phyloP scores from a whole-genome alignment of 2,113 vertebrate species.

The Cheirogaleus medius region DNA sequence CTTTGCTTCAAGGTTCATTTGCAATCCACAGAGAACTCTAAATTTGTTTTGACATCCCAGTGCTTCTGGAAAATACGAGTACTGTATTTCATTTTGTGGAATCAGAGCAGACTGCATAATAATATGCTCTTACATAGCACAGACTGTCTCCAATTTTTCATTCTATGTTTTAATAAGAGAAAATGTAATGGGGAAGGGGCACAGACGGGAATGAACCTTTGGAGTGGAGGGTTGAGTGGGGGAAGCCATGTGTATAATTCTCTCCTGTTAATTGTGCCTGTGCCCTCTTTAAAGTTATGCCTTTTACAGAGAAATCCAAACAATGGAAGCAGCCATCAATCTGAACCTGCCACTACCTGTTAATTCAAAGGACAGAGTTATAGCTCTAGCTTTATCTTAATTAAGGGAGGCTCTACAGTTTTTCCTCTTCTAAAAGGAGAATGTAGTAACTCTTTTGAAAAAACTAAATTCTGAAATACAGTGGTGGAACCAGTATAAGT shows the following conservation, averaged over 20 bases:
- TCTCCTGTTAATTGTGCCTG: neutral
- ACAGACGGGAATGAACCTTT: neutral
- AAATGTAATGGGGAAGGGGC: neutral
- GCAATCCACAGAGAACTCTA: conserved; percentile 51
- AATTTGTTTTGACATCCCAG: conserved; percentile 61
- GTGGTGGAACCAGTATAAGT: neutral
- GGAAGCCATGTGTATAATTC: neutral
- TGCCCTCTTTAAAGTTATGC: neutral
- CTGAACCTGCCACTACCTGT: neutral
- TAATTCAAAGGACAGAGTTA: neutral
- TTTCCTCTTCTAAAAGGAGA: conserved; percentile 26
- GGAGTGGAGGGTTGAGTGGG: neutral
- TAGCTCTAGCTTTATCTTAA: neutral
- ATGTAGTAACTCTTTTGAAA: neutral
- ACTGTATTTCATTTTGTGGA: conserved; percentile 53
- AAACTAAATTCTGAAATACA: neutral
- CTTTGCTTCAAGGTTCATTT: conserved; percentile 64
- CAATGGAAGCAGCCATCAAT: neutral
- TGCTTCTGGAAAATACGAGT: conserved; percentile 49
- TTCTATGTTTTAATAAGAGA: conserved; percentile 11
- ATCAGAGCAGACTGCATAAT: conserved; percentile 52
- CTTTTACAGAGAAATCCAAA: neutral
- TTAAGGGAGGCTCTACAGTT: neutral
- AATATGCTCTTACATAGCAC: neutral
- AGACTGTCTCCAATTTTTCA: neutral